Evolutionary conservation across 2,113 vertebrate species (phyloP), one percentile per base, ranked within the genome.

Genomic region (Halichoeres trimaculatus): DNA sequence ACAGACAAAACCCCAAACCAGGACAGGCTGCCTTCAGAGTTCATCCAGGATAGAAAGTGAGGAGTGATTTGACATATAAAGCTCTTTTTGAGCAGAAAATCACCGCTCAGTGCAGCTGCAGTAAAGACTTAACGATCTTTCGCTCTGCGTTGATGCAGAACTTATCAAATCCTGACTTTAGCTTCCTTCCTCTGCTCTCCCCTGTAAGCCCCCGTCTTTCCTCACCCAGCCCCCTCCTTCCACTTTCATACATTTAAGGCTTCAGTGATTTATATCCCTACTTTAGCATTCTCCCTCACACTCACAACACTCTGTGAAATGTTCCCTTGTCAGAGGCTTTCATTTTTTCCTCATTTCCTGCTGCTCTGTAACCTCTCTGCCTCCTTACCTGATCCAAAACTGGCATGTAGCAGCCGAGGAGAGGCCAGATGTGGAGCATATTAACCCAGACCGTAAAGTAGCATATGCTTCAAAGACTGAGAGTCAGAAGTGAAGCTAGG

Each of bases 341-440:
- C 36, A 30, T 85, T 79, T 85, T 67, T 74, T 54, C 41, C 72
- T 84, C 72, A 82, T 87, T 88, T 89, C 87, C 84, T 87, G 83
- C 63, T 65, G 79, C 79, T 81, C 71, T 80, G 67, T 62, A 78
- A 79, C 76, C 74, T 69, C 70, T 81, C 63, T 36, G 68, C 70
- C 67, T 80, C 43, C 36, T 22, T 60, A 62, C 57, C 71, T 41
- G 72, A 61, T 26, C 56, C 47, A 74, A 80, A 83, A 70, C 65
- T 67, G 80, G 76, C 76, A 71, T 78, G 75, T 40, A 66, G 83
- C 67, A 66, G 64, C 63, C 70, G 87, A 88, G 89, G 65, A 70
- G 61, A 52, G 56, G 56, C 85, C 92, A 93, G 85, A 93, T 93
- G 93, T 89, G 88, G 58, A 75, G 64, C 59, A 87, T 85, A 93